A percentile compares a stretch with the other conserved stretches of the same genome.
These are phyloP conservation scores for Rhopalosiphum nymphaeae DNA, from an alignment of 2,888 invertebrate species.

Conservation along the genomic window DNA sequence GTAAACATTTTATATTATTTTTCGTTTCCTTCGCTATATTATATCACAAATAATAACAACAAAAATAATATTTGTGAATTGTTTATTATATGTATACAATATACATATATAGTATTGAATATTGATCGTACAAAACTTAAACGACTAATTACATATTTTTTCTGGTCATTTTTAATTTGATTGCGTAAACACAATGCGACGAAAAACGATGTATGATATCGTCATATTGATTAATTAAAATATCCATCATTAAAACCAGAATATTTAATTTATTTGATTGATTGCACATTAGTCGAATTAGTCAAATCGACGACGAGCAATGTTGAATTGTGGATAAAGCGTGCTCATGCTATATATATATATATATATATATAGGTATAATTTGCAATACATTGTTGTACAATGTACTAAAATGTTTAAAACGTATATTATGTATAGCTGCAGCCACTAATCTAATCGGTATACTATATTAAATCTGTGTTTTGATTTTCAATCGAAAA, in stretches of 20 bases:
- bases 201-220: not conserved
- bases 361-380: not conserved
- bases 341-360: not conserved
- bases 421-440: not conserved
- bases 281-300: not conserved
- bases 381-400: not conserved
- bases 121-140: conserved; percentile 1
- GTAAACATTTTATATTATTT: conserved; percentile 27
- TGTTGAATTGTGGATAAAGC: not conserved
- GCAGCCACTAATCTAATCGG: not conserved
- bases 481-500: not conserved
- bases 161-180: not conserved
- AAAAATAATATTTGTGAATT: not conserved
- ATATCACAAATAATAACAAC: not conserved
- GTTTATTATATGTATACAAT: not conserved
- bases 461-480: not conserved
- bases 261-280: not conserved
- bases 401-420: not conserved
- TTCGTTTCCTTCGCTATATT: not conserved
- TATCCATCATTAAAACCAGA: not conserved
- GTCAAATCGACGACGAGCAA: not conserved
- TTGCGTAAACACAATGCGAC: not conserved
- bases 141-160: not conserved
- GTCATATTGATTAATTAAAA: not conserved
- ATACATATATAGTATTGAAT: not conserved